Conservation (phyloP, 2,888 invertebrate genomes). For the Diaperis boleti region DNA sequence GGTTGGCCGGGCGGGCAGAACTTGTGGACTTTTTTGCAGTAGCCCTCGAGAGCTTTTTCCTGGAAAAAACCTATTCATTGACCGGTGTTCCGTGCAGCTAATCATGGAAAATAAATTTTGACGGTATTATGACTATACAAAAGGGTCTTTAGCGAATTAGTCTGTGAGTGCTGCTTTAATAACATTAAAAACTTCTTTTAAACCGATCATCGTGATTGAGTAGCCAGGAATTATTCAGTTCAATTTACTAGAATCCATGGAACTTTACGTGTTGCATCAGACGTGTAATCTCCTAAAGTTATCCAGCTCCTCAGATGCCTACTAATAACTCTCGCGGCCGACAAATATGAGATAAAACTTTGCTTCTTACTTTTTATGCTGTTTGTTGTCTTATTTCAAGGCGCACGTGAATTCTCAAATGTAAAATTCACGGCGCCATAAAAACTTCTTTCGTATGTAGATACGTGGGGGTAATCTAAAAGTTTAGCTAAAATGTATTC, state of each 20-base stretch:
- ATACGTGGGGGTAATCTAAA: no score
- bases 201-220: no score
- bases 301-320: not conserved
- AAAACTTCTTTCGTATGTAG: no score
- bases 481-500: no score
- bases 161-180: no score
- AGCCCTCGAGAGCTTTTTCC: conserved; percentile 86
- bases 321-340: not conserved
- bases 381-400: not conserved
- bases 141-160: no score
- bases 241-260: not conserved
- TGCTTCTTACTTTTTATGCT: conserved; percentile 16
- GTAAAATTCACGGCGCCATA: no score
- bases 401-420: not conserved
- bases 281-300: not conserved
- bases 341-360: not conserved
- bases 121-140: no score
- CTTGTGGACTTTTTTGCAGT: conserved; percentile 85
- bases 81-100: no score
- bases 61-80: conserved; percentile 66
- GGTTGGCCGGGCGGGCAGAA: conserved; percentile 76
- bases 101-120: conserved; percentile 1
- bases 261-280: not conserved
- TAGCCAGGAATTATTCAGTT: no score
- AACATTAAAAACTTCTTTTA: no score